Percentiles rank a stretch among this genome's conserved stretches.
Evolutionary conservation across 2,797 vertebrate genomes (phyloP).

Genomic region (Malacoraja senta): DNA sequence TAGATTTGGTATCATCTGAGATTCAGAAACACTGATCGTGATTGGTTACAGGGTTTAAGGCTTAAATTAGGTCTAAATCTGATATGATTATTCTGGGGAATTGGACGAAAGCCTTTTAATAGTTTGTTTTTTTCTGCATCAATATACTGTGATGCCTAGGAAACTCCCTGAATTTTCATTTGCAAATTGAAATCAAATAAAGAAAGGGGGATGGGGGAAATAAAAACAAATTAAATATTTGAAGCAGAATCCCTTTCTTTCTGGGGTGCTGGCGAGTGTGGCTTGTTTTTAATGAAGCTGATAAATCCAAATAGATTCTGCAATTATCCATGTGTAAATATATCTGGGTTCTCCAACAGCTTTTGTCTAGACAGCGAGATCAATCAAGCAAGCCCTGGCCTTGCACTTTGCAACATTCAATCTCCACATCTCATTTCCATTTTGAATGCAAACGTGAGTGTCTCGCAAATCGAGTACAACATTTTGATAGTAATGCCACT

Average conservation of each 20-base stretch:
- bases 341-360: slow-evolving; percentile 31
- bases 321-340: slow-evolving; percentile 34
- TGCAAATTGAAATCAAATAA: not conserved
- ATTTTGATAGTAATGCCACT: not conserved
- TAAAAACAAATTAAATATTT: not conserved
- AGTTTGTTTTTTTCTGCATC: not conserved
- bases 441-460: not conserved
- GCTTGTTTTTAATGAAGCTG: not conserved
- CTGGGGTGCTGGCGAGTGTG: not conserved
- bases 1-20: not conserved
- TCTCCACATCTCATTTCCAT: not conserved
- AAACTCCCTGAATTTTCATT: not conserved
- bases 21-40: not conserved
- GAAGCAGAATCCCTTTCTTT: not conserved
- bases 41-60: not conserved
- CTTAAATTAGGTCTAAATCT: not conserved
- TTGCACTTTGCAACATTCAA: not conserved
- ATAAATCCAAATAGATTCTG: slow-evolving; percentile 15
- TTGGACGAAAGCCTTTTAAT: not conserved
- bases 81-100: not conserved
- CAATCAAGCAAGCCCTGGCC: slow-evolving; percentile 22
- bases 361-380: slow-evolving; percentile 31
- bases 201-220: not conserved
- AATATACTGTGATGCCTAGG: not conserved
- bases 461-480: not conserved